Base-by-base conservation (phyloP, 2,797 vertebrate genomes). In the Bufotes viridis region DNA sequence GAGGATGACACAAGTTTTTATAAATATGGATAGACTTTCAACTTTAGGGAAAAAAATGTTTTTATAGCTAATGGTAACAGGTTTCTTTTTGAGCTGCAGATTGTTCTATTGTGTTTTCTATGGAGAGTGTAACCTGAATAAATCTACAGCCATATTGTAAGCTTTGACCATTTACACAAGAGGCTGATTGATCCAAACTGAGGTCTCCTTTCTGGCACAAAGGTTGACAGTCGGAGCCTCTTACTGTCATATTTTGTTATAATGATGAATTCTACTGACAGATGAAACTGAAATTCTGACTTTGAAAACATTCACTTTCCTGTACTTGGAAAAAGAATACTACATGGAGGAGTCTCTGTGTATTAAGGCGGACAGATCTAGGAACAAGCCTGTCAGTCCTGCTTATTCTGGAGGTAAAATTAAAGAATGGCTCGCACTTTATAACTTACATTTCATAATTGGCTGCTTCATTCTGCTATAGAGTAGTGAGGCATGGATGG, bases 311-410 rank as follows among this genome's bases (percentile, higher is more conserved):
- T 79, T 79, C 26, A 79, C 78, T 57, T 79, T 79, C 55, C 78
- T 58, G 51, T 55, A 79, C 14, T 58, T 26, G 51, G 55, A 58
- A 79, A 55, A 26, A 49, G 49, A 67, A 51, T 51, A 15, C 61
- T 65, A 17, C 29, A 75, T 69, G 34, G 60, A 61, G 58, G 29
- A 63, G 61, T 82, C 13, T 17, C 6, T 17, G 20, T 24, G 61
- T 53, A 82, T 53, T 67, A 51, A 82, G 63, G 69, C n/a, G 14
- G 80, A 82, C 80, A 82, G 22, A n/a, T 67, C n/a, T 67, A n/a
- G 42, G 29, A 82, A 53, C 7, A 6, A 53, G 42, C 80, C 34
- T 15, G 80, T 53, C 80, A 17, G 61, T 24, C 7, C 61, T 67
- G n/a, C 42, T 53, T 82, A 51, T 51, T 51, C 80, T 53, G 34